These are phyloP conservation scores for Fringilla coelebs DNA, from an alignment of 2,797 vertebrate genomes.

Conservation along the genomic window DNA sequence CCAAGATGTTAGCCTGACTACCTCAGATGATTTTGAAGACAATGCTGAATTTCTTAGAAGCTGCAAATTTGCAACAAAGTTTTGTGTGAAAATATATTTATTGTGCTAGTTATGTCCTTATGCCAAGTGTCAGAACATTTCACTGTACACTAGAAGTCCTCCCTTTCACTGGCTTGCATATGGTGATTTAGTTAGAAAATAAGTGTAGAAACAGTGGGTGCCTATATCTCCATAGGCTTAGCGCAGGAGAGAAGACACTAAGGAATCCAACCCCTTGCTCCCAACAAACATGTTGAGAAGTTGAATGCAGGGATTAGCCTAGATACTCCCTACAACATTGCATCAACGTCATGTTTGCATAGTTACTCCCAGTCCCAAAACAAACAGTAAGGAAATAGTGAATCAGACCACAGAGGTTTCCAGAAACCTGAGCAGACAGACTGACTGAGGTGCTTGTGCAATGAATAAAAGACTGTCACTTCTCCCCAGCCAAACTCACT, in stretches of 20 bases:
- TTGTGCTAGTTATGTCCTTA: neutral
- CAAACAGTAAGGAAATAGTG: conserved; percentile 60
- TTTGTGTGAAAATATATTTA: neutral
- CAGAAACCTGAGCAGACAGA: conserved; percentile 50
- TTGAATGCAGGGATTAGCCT: conserved; percentile 29
- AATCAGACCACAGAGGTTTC: conserved; percentile 60
- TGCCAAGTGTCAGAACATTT: neutral
- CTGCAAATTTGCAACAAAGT: neutral
- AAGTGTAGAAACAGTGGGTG: neutral
- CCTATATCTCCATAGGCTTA: neutral
- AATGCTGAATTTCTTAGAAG: neutral
- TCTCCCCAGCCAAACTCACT: conserved; percentile 28
- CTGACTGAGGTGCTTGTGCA: conserved; percentile 55
- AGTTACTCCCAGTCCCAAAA: conserved; percentile 59
- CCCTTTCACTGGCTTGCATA: neutral
- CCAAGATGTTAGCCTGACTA: neutral
- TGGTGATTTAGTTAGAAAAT: neutral
- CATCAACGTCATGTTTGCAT: conserved; percentile 52
- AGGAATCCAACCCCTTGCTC: neutral
- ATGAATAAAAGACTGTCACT: conserved; percentile 40
- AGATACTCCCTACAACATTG: conserved; percentile 59
- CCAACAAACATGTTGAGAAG: conserved; percentile 20
- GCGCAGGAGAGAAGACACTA: neutral
- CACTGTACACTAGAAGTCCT: neutral
- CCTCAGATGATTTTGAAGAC: neutral